phyloP scores from a whole-genome alignment of 2,797 vertebrate species.

The Hydrolagus colliei region DNA sequence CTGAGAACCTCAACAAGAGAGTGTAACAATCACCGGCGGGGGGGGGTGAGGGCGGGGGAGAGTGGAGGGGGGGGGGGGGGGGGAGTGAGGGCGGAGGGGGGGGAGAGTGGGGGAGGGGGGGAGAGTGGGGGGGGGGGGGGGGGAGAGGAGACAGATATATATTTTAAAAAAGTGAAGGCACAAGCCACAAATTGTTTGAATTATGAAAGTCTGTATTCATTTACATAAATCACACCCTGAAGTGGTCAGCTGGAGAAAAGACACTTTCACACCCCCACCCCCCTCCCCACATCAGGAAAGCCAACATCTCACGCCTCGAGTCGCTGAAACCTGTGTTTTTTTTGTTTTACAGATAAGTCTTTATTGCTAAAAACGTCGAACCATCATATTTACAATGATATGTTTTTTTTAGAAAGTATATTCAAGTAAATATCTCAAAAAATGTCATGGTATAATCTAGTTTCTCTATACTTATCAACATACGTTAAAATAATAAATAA shows the following conservation, averaged over 20 bases:
- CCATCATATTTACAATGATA: conserved; percentile 81
- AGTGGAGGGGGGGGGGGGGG: too few relatives aligned
- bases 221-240: not conserved
- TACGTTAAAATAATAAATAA: conserved; percentile 91
- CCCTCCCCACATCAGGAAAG: conserved; percentile 36
- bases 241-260: not conserved
- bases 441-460: conserved; percentile 79
- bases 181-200: not conserved
- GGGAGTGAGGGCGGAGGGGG: too few relatives aligned
- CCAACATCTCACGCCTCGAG: not conserved
- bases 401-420: conserved; percentile 69
- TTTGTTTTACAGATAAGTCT: conserved; percentile 72
- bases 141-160: not conserved
- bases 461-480: conserved; percentile 75
- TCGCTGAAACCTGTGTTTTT: conserved; percentile 37
- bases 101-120: too few relatives aligned
- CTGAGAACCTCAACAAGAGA: too few relatives aligned
- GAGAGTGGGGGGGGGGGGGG: too few relatives aligned
- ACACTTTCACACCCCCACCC: not conserved
- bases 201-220: not conserved
- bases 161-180: not conserved
- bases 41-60: too few relatives aligned
- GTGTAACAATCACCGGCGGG: not conserved
- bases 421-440: conserved; percentile 89
- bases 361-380: conserved; percentile 81